Conservation (phyloP, 2,888 invertebrate species). For the Lithophane socia region DNA sequence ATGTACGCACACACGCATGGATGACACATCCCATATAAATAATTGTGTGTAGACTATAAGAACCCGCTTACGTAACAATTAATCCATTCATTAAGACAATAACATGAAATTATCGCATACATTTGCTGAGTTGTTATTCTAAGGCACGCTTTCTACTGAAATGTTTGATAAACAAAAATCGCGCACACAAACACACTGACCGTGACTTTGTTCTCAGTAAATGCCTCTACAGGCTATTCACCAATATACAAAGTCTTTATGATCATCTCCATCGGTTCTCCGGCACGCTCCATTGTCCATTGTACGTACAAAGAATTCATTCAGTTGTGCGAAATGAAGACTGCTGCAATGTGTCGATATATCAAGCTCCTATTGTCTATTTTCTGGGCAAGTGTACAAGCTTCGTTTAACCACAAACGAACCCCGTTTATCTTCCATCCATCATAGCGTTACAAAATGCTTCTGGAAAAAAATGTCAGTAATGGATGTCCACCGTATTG, state of each 20-base stretch:
- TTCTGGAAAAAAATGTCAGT: constrained; percentile 54
- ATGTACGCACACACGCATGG: constrained; percentile 18
- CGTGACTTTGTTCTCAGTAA: constrained; percentile 61
- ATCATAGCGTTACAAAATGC: constrained; percentile 55
- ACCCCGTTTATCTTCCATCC: constrained; percentile 53
- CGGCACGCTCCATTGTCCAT: constrained; percentile 84
- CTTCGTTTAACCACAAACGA: constrained; percentile 49
- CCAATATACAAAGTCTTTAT: constrained; percentile 51
- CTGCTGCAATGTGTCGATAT: constrained; percentile 73
- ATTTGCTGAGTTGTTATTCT: constrained; percentile 47
- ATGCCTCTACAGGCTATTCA: constrained; percentile 36
- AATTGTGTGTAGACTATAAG: neutral
- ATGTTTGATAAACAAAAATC: constrained; percentile 62
- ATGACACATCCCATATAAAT: constrained; percentile 10
- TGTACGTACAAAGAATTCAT: constrained; percentile 82
- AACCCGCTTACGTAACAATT: constrained; percentile 13
- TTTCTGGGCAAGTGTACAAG: constrained; percentile 61
- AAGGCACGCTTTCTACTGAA: constrained; percentile 63
- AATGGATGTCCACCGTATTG: constrained; percentile 59
- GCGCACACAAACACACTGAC: constrained; percentile 57
- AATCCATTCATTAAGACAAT: constrained; percentile 26
- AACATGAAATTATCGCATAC: constrained; percentile 22
- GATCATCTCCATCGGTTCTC: constrained; percentile 64
- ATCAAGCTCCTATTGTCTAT: constrained; percentile 75
- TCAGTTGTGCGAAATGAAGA: constrained; percentile 82